Percentiles rank a stretch among this genome's conserved stretches.
These are phyloP conservation scores for Helobdella robusta DNA, from an alignment of 2,888 invertebrate species.

Conservation along the genomic window DNA sequence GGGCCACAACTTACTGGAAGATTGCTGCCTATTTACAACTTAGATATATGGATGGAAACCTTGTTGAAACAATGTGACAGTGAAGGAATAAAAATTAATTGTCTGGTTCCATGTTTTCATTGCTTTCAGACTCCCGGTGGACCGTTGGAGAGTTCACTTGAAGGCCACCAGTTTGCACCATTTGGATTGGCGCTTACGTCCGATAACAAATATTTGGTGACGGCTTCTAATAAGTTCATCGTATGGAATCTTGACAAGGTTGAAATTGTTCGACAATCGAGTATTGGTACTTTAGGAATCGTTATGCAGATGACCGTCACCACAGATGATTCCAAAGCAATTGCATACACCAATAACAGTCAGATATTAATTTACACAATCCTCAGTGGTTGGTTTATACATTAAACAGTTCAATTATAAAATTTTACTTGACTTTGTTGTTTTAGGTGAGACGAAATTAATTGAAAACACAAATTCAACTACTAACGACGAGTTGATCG, in stretches of 20 bases:
- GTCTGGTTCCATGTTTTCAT: constrained; percentile 82
- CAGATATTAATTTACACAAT: constrained; percentile 83
- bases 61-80: constrained; percentile 80
- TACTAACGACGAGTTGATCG: constrained; percentile 38
- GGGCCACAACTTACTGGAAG: constrained; percentile 86
- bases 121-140: constrained; percentile 97
- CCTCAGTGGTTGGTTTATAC: constrained; percentile 74
- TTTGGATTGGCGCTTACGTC: constrained; percentile 47
- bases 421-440: background rate
- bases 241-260: constrained; percentile 94
- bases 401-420: background rate
- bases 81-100: constrained; percentile 58
- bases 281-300: constrained; percentile 71
- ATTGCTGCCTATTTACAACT: constrained; percentile 83
- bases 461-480: background rate
- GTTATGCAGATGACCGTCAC: constrained; percentile 86
- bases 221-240: constrained; percentile 89
- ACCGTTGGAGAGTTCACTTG: constrained; percentile 90
- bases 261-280: constrained; percentile 79
- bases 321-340: constrained; percentile 88
- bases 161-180: constrained; percentile 88
- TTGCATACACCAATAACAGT: constrained; percentile 89
- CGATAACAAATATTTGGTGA: constrained; percentile 63
- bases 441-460: background rate
- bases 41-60: constrained; percentile 68